Base-by-base conservation (phyloP, 2,113 vertebrate genomes). In the Maccullochella peelii region DNA sequence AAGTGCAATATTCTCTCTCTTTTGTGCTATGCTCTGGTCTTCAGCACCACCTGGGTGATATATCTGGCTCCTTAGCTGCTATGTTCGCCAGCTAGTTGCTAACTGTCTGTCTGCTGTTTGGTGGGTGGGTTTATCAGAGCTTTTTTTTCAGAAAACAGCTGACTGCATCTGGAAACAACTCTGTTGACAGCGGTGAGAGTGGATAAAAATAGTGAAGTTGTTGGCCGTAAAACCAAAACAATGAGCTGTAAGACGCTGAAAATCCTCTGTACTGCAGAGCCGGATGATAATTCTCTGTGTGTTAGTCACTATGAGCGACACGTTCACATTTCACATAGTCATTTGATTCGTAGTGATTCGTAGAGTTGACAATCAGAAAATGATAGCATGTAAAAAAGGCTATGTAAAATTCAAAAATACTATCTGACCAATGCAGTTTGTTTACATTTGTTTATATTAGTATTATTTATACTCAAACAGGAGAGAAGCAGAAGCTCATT, bases 401-500 rank as follows among this genome's bases (percentile, higher is more conserved):
- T 40, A 3, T 27, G 8, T 52, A 61, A 67, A 79, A 71, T 57
- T 30, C 42, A n/a, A 36, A 59, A 42, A 18, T 16, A 16, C 12
- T 8, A 63, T 44, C 18, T 73, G 20, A 87, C 40, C 12, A 69
- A 44, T 12, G 7, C 61, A 33, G 62, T 59, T 72, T 81, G 27
- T 79, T 0, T 57, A 44, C 36, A 21, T 50, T 12, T 42, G 10
- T 42, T 11, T 42, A 42, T 42, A 42, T 42, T 33, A 33, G 3
- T 33, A 33, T 8, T 77, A 1, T 58, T 30, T 42, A 21, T 58
- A 5, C 67, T 81, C 55, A 76, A 36, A 58, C 88, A 99, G 97
- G 96, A 14, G 95, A 95, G 83, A 96, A 91, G 87, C 96, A 77
- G 87, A 97, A 95, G 82, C 23, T 96, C 63, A 95, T 99, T 82